Evolutionary conservation across 2,888 invertebrate species (phyloP).

Genomic region (Ceratothoa steindachneri): DNA sequence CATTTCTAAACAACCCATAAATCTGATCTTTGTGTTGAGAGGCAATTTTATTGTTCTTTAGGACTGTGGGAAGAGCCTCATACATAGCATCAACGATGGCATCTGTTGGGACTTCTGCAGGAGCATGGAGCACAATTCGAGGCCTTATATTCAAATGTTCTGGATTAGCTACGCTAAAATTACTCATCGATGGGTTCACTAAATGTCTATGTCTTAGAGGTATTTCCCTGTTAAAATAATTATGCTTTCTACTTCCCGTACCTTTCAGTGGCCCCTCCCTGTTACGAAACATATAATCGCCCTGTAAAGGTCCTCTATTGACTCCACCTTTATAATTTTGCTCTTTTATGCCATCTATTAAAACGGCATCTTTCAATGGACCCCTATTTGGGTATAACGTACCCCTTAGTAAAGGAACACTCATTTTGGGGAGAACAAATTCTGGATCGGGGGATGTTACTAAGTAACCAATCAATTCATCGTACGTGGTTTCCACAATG

Average conservation of each 20-base stretch:
- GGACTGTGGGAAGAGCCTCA: background rate
- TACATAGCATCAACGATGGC: background rate
- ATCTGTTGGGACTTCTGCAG: background rate
- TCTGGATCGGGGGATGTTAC: background rate
- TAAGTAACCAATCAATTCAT: background rate
- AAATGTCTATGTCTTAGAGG: no score
- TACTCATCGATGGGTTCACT: background rate
- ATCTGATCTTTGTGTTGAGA: background rate
- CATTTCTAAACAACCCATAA: background rate
- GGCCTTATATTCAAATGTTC: background rate
- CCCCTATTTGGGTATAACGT: background rate
- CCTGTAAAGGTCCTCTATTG: background rate
- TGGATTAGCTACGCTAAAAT: background rate
- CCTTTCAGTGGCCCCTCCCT: background rate
- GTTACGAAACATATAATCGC: background rate
- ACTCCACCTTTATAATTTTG: background rate
- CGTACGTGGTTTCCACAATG: background rate
- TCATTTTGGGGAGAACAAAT: background rate
- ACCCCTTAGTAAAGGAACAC: background rate
- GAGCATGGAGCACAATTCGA: slow-evolving; percentile 3
- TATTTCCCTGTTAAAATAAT: no score
- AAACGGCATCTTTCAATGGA: background rate
- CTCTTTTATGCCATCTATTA: no score
- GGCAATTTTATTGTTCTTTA: background rate
- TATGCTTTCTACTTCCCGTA: background rate